These are phyloP conservation scores for Idaea straminata DNA, from an alignment of 2,888 invertebrate species.

Conservation along the genomic window DNA sequence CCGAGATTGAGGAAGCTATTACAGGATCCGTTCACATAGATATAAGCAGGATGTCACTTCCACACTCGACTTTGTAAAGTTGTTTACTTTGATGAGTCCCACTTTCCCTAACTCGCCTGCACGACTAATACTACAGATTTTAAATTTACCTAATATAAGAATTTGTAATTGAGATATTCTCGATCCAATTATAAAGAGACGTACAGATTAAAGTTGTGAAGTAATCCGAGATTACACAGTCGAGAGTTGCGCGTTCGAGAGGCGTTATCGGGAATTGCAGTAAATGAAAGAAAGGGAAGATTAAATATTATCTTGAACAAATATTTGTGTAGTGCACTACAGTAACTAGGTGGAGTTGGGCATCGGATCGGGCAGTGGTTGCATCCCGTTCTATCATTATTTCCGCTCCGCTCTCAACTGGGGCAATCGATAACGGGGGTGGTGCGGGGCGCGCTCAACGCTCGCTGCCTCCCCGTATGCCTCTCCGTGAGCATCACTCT, in stretches of 20 bases:
- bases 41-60: conserved; percentile 78
- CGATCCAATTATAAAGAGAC: conserved; percentile 7
- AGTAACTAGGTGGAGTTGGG: conserved; percentile 65
- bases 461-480: conserved; percentile 48
- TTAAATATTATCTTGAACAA: conserved; percentile 69
- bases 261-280: conserved; percentile 42
- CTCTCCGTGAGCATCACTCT: conserved; percentile 71
- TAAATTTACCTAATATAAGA: conserved; percentile 27
- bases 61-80: conserved; percentile 75
- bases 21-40: conserved; percentile 75
- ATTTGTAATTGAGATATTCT: conserved; percentile 26
- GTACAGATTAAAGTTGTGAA: conserved; percentile 16
- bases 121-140: conserved; percentile 39
- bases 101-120: conserved; percentile 65
- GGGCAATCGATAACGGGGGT: conserved; percentile 82
- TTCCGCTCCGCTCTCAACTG: conserved; percentile 81
- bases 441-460: conserved; percentile 44
- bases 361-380: conserved; percentile 73
- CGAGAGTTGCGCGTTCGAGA: conserved; percentile 24
- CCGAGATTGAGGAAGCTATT: conserved; percentile 79
- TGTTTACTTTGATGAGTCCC: conserved; percentile 74
- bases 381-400: conserved; percentile 78
- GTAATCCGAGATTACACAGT: conserved; percentile 36
- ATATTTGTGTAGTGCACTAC: conserved; percentile 74
- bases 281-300: conserved; percentile 57